Evolutionary conservation across 1,140 invertebrate species (phyloP).

Genomic region (Tenebrio molitor): DNA sequence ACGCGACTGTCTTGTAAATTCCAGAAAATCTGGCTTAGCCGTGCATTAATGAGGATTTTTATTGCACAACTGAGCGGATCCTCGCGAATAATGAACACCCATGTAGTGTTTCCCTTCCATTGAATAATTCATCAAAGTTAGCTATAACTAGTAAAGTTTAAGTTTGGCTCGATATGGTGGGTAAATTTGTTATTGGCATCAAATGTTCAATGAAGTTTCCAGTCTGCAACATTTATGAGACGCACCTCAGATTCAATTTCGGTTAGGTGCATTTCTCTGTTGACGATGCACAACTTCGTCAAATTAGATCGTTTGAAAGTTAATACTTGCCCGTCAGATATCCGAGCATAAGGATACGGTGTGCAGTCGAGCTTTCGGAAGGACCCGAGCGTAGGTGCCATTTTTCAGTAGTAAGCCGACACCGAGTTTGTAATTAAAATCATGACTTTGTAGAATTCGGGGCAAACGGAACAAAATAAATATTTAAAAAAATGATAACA

Average conservation of each 20-base stretch:
- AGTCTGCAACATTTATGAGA: constrained; percentile 29
- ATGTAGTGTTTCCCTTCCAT: not conserved
- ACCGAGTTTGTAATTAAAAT: no score
- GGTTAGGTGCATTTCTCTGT: constrained; percentile 20
- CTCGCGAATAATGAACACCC: not conserved
- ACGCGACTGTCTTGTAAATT: not conserved
- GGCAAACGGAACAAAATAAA: no score
- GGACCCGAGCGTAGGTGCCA: no score
- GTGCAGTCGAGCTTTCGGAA: no score
- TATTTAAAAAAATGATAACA: no score
- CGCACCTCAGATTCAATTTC: constrained; percentile 20
- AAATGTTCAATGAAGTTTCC: constrained; percentile 17
- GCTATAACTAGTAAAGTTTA: constrained; percentile 22
- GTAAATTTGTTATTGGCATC: constrained; percentile 35
- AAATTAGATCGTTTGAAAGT: not conserved
- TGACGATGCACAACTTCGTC: not conserved
- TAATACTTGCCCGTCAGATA: not conserved
- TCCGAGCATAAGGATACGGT: no score
- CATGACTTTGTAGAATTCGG: no score
- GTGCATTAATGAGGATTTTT: constrained; percentile 30
- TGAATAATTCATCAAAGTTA: constrained; percentile 31
- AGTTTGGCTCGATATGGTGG: not conserved
- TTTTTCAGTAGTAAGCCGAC: no score
- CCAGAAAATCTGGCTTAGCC: not conserved
- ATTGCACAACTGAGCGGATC: constrained; percentile 1